Conservation (phyloP, 2,797 vertebrate species). For the Anniella stebbinsi region DNA sequence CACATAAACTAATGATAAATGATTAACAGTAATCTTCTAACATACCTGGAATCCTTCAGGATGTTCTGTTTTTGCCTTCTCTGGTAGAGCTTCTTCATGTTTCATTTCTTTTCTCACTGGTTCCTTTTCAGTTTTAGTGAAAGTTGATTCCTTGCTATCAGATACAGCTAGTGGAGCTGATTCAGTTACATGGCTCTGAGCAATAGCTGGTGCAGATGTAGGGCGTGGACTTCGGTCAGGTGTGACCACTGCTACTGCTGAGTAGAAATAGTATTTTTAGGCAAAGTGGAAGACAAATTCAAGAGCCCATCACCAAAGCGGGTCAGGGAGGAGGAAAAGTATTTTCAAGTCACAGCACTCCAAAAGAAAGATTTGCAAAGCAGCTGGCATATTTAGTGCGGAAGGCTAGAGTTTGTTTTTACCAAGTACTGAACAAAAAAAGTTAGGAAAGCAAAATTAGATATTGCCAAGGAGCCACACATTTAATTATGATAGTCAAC, state of each 20-base stretch:
- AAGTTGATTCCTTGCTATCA: conserved; percentile 46
- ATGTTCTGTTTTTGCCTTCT: conserved; percentile 72
- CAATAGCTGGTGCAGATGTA: conserved; percentile 92
- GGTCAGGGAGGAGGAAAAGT: not conserved
- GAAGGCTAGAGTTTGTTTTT: conserved; percentile 41
- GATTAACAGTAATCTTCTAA: not conserved
- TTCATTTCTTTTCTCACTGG: conserved; percentile 77
- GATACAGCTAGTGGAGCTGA: conserved; percentile 69
- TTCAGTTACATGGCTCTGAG: conserved; percentile 81
- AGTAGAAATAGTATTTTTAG: conserved; percentile 14
- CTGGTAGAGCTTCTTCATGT: conserved; percentile 69
- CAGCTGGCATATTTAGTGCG: conserved; percentile 58
- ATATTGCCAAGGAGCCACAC: conserved; percentile 64
- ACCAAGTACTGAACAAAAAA: conserved; percentile 34
- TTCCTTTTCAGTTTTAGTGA: conserved; percentile 77
- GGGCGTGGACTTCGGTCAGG: conserved; percentile 90
- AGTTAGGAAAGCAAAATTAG: conserved; percentile 65
- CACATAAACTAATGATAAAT: not conserved
- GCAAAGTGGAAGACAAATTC: not conserved
- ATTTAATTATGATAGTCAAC: conserved; percentile 55
- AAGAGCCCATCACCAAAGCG: not conserved
- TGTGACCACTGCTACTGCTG: conserved; percentile 86
- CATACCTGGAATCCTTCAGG: conserved; percentile 86
- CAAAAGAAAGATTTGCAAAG: conserved; percentile 57
- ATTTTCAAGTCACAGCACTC: conserved; percentile 48